phyloP scores from a whole-genome alignment of 2,888 invertebrate genomes.

The Hecatera dysodea region DNA sequence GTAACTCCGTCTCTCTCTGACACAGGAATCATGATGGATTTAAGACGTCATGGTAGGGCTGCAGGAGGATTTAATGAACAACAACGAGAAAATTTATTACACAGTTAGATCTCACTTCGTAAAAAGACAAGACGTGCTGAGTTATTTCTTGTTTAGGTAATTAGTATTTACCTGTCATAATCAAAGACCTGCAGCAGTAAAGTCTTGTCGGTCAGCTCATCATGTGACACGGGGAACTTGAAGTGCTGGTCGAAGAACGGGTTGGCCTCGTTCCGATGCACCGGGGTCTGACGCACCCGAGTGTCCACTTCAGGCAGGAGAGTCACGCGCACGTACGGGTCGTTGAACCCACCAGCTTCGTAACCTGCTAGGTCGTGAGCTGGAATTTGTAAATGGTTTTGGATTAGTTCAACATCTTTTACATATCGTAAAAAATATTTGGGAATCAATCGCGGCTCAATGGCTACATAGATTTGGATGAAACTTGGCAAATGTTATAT shows the following conservation, averaged over 20 bases:
- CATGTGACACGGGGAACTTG: slow-evolving; percentile 97
- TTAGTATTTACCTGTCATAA: slow-evolving; percentile 84
- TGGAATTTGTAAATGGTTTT: slow-evolving; percentile 73
- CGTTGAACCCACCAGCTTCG: slow-evolving; percentile 96
- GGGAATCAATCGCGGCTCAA: too few species aligned
- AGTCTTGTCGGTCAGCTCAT: slow-evolving; percentile 95
- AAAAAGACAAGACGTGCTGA: too few species aligned
- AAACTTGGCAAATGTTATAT: too few species aligned
- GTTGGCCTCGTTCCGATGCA: slow-evolving; percentile 95
- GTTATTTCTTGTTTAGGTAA: background rate
- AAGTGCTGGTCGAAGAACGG: slow-evolving; percentile 98
- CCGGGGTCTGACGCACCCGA: slow-evolving; percentile 95
- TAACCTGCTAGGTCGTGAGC: slow-evolving; percentile 96
- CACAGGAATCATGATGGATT: too few species aligned
- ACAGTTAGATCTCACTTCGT: too few species aligned
- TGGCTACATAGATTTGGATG: too few species aligned
- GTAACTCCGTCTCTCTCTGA: too few species aligned
- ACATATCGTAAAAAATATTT: too few species aligned
- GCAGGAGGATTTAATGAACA: too few species aligned
- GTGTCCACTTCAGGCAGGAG: slow-evolving; percentile 96
- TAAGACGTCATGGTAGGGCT: too few species aligned
- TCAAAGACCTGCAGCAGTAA: slow-evolving; percentile 94
- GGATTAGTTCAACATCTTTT: background rate
- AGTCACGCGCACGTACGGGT: slow-evolving; percentile 96
- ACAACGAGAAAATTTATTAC: too few species aligned